Evolutionary conservation across 1,140 invertebrate species (phyloP), one percentile per base, ranked within the genome.

Genomic region (Cephus cinctus): DNA sequence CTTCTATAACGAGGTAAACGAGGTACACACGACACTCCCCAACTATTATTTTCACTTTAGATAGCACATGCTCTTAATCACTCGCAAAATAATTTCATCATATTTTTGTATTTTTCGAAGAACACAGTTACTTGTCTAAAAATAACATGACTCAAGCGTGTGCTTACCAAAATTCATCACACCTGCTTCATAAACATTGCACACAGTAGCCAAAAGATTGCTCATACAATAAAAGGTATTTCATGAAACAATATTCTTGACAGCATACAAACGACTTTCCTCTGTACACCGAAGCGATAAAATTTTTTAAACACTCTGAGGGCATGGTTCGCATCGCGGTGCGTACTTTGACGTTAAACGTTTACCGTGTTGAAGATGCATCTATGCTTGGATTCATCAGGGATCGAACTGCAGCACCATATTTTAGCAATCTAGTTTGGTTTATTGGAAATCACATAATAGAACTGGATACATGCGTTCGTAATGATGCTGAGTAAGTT

Each of bases 301-400:
- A 98, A 75, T 98, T 99, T 77, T 99, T 98, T 74, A 98, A 98
- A 76, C 96, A 98, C 76, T 86, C 89, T 0, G 97, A 99, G 77
- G 92, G 92, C 44, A 99, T 99, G 98, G 97, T 99, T 30, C 82
- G 98, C 18, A 99, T 99, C 60, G 97, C 97, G 19, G 97, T 99
- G 2, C 78, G 97, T 47, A 99, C 96, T 4, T 83, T 99, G 36
- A 98, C 96, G 1, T 79, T 99, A 12, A 99, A 99, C 79, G 96
- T 99, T 0, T 99, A 97, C 69, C 81, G 83, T 81, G 93, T 98
- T 19, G 90, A 96, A 69, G 96, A 98, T 77, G 86, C 86, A 43
- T 92, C 92, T 20, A 98, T 99, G 96, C 75, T 98, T 38, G 83
- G 88, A 52, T 98, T 98, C 75, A 97, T 99, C 55, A 81, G 94